phyloP scores from a whole-genome alignment of 2,797 vertebrate species.

The Anolis apletophallus region DNA sequence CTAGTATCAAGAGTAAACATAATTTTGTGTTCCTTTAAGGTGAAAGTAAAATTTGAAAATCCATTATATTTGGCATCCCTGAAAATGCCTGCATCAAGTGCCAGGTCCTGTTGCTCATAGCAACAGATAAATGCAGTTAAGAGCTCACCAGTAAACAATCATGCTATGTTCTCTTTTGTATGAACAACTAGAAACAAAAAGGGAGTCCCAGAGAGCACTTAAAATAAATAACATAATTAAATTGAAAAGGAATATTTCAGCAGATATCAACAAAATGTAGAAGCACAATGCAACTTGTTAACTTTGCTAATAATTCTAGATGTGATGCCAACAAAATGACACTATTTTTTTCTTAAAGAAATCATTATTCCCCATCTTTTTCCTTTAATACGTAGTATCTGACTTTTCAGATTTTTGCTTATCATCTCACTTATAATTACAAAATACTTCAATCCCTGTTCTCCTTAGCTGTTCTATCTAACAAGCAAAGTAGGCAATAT shows the following conservation, averaged over 20 bases:
- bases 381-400: background rate
- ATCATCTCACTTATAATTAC: background rate
- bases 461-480: background rate
- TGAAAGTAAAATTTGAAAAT: constrained; percentile 16
- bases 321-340: background rate
- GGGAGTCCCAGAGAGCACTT: constrained; percentile 30
- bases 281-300: constrained; percentile 9
- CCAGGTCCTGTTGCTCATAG: constrained; percentile 32
- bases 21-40: background rate
- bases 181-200: constrained; percentile 30
- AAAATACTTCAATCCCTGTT: background rate
- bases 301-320: background rate
- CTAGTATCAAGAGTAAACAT: constrained; percentile 12
- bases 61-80: background rate
- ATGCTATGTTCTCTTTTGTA: background rate
- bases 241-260: constrained; percentile 37
- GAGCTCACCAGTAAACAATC: constrained; percentile 17
- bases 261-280: background rate
- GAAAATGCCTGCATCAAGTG: constrained; percentile 11
- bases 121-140: constrained; percentile 42
- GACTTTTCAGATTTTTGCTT: background rate
- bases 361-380: background rate
- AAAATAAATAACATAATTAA: constrained; percentile 43
- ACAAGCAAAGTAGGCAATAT: background rate
- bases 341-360: background rate